Conservation (phyloP, 2,113 vertebrate genomes). For the Panurus biarmicus region DNA sequence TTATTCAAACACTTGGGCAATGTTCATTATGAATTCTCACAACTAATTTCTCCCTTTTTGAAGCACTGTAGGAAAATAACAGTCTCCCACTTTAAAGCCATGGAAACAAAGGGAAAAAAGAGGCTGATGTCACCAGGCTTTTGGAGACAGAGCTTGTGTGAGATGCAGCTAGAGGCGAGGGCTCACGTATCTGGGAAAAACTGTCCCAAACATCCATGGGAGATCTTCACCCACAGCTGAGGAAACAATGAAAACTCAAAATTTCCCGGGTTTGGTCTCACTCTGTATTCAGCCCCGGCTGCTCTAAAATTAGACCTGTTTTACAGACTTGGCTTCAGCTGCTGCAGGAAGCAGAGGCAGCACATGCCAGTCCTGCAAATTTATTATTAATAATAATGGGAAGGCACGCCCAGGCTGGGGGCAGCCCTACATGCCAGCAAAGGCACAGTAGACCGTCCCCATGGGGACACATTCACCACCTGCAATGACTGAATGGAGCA, state of each 20-base stretch:
- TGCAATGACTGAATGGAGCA: not conserved
- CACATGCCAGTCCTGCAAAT: not conserved
- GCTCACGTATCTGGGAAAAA: slow-evolving; percentile 3
- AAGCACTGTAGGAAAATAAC: not conserved
- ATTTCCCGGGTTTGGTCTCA: slow-evolving; percentile 20
- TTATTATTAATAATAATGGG: not conserved
- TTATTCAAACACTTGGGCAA: not conserved
- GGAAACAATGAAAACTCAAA: slow-evolving; percentile 37
- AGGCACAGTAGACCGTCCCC: not conserved
- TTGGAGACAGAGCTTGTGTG: not conserved
- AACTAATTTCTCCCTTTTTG: not conserved
- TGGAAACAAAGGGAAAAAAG: slow-evolving; percentile 1
- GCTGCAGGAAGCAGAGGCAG: not conserved
- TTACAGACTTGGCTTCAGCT: not conserved
- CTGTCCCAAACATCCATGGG: not conserved
- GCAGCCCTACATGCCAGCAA: not conserved
- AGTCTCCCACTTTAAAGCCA: not conserved
- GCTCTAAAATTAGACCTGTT: slow-evolving; percentile 46
- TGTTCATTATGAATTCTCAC: not conserved
- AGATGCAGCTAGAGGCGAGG: not conserved
- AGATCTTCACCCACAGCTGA: slow-evolving; percentile 32
- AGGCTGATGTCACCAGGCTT: not conserved
- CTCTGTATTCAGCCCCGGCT: not conserved
- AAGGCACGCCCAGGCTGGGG: not conserved
- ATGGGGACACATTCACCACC: fast-evolving